Conservation (phyloP, 1,140 invertebrate genomes). For the Potamilus streckersoni region DNA sequence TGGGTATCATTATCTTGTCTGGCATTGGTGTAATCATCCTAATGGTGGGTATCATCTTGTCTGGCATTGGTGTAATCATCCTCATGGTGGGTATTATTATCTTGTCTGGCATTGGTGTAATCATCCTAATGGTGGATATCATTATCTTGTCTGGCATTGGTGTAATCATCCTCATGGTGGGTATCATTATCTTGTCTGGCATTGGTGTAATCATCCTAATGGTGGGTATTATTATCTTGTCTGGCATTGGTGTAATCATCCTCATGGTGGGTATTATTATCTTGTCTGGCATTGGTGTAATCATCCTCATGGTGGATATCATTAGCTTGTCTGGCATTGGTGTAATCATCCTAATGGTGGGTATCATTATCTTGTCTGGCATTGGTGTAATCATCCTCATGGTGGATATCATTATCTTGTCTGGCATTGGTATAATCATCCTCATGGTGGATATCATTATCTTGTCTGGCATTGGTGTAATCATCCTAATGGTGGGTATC, state of each 20-base stretch:
- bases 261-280: conserved; percentile 69
- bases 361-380: conserved; percentile 65
- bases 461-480: conserved; percentile 61
- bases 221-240: conserved; percentile 68
- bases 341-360: conserved; percentile 65
- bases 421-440: conserved; percentile 62
- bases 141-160: conserved; percentile 65
- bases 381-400: conserved; percentile 63
- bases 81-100: conserved; percentile 69
- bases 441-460: conserved; percentile 69
- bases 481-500: conserved; percentile 67
- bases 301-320: conserved; percentile 67
- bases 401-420: conserved; percentile 68
- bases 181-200: conserved; percentile 65
- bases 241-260: conserved; percentile 62
- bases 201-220: conserved; percentile 63
- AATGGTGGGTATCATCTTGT: conserved; percentile 67
- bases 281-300: conserved; percentile 61
- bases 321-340: conserved; percentile 63
- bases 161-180: conserved; percentile 65
- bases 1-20: conserved; percentile 66
- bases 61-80: conserved; percentile 62
- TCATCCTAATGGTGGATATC: conserved; percentile 67
- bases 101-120: conserved; percentile 61
- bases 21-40: conserved; percentile 62